These are phyloP conservation scores for Nomada ruficornis DNA, from an alignment of 2,888 invertebrate genomes.

Conservation along the genomic window DNA sequence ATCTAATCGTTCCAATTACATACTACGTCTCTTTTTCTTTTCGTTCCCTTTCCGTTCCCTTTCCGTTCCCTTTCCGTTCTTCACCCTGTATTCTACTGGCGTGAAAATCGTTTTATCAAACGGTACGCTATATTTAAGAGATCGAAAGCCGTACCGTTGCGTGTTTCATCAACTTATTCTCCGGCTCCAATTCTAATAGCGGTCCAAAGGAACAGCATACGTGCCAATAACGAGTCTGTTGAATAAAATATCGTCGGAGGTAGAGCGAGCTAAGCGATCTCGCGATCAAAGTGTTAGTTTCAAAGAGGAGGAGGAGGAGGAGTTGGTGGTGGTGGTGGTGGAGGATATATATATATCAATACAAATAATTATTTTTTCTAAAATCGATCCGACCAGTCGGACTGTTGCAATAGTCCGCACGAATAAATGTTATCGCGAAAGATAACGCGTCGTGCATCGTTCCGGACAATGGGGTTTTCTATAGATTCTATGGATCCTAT, in stretches of 20 bases:
- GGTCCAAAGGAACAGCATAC: constrained; percentile 80
- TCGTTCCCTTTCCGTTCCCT: too few relatives aligned
- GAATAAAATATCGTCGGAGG: constrained; percentile 46
- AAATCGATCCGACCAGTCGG: constrained; percentile 62
- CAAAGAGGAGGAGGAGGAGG: constrained; percentile 24
- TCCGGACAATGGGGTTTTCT: constrained; percentile 47
- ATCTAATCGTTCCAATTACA: too few relatives aligned
- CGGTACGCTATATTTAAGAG: too few relatives aligned
- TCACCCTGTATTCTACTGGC: background rate
- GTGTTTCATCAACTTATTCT: background rate
- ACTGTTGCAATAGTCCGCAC: constrained; percentile 36
- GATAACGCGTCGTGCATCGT: constrained; percentile 31
- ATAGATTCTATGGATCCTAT: too few relatives aligned
- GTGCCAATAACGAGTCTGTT: constrained; percentile 80
- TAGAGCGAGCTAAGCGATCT: constrained; percentile 31
- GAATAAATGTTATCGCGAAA: constrained; percentile 34
- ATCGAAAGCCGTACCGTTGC: background rate
- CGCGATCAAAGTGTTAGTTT: constrained; percentile 55
- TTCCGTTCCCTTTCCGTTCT: too few relatives aligned
- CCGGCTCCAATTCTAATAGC: constrained; percentile 68
- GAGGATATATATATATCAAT: constrained; percentile 25
- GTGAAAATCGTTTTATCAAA: background rate
- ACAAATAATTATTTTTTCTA: constrained; percentile 70
- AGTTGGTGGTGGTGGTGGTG: background rate
- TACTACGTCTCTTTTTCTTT: too few relatives aligned